Evolutionary conservation across 2,797 vertebrate genomes (phyloP), one percentile per base, ranked within the genome.

Genomic region (Anabas testudineus): DNA sequence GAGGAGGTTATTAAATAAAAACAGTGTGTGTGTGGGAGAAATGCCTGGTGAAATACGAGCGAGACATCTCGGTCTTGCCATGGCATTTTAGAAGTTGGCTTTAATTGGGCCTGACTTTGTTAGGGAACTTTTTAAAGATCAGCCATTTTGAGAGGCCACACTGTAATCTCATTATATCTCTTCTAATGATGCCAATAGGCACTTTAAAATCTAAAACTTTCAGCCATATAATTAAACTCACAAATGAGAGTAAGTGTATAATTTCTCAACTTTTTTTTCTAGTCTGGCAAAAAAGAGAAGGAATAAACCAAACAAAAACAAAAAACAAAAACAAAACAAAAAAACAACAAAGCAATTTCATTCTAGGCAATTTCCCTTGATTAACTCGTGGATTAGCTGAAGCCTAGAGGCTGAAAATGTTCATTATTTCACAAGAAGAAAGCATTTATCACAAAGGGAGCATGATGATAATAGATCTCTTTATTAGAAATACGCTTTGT

Each of bases 101-200:
- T 59, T 85, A 80, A 87, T 80, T 73, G 76, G 74, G 71, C 9
- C 16, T 21, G 60, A 76, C 71, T 78, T 78, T 74, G 53, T 75
- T 53, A 5, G 21, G 45, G 46, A 70, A 75, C 53, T 81, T 85
- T 72, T 67, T 60, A 80, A 85, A 83, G 80, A 87, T 83, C 84
- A 85, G 78, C 71, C 53, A 63, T 74, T 71, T 32, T 13, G 22
- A 70, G 46, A 49, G 42, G 42, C 60, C 46, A 26, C 10, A 7
- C 34, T 63, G 22, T 74, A 56, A 74, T 71, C 77, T 84, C 48
- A 69, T 74, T 80, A 67, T 32, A n/a, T 64, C 62, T 73, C 63
- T 51, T 46, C 47, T 80, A 74, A 83, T 73, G 69, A 83, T 24
- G 74, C 70, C 79, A 71, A 55, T 1, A 60, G 70, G 28, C 61